Evolutionary conservation across 2,113 vertebrate species (phyloP).

Genomic region (Oxyura jamaicensis): DNA sequence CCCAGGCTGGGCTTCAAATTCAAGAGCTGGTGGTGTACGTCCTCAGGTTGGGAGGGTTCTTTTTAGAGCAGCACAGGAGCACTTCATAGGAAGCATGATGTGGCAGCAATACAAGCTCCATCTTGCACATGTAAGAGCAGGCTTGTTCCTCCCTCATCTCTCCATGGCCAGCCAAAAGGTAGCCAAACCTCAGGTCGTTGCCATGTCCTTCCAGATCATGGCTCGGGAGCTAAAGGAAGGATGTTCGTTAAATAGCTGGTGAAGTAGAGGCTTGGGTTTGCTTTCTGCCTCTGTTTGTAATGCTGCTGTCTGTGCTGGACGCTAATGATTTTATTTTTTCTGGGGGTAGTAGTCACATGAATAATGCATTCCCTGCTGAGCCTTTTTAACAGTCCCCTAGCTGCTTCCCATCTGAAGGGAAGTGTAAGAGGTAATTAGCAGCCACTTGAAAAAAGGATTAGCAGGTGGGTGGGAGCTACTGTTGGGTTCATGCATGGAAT

Average conservation of each 20-base stretch:
- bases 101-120: neutral
- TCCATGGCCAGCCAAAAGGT: neutral
- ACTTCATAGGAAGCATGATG: neutral
- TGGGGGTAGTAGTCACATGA: neutral
- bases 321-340: neutral
- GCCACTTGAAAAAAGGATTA: constrained; percentile 59
- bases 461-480: constrained; percentile 63
- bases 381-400: constrained; percentile 29
- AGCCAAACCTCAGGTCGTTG: neutral
- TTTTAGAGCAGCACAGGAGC: neutral
- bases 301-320: constrained; percentile 31
- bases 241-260: neutral
- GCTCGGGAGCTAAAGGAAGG: neutral
- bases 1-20: neutral
- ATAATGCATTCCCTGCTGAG: constrained; percentile 44
- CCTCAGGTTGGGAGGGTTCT: neutral
- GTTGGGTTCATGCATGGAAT: constrained; percentile 62
- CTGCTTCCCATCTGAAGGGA: constrained; percentile 56
- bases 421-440: constrained; percentile 67
- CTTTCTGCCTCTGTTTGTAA: neutral
- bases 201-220: neutral
- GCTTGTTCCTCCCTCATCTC: neutral
- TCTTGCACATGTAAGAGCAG: neutral
- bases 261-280: neutral
- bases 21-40: neutral